Conservation (phyloP, 2,888 invertebrate species). For the Portevinia maculata region DNA sequence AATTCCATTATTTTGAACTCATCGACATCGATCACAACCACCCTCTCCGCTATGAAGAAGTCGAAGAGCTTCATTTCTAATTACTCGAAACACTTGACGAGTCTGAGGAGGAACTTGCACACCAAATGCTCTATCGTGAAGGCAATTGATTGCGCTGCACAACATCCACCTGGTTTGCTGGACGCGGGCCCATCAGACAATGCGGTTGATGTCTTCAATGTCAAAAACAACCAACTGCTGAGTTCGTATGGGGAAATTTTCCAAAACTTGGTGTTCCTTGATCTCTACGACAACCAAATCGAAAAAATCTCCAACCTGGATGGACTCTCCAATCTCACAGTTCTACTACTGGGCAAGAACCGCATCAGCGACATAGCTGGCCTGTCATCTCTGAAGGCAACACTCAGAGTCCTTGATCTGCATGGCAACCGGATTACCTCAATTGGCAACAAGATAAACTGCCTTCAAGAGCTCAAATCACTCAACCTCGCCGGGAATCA, state of each 20-base stretch:
- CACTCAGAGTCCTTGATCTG: conserved; percentile 95
- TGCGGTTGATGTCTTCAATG: conserved; percentile 77
- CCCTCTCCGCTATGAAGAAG: conserved; percentile 77
- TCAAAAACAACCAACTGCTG: conserved; percentile 80
- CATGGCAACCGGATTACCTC: conserved; percentile 94
- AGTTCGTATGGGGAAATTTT: conserved; percentile 80
- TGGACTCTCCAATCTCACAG: conserved; percentile 90
- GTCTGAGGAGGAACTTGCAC: conserved; percentile 78
- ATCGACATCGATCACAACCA: not conserved
- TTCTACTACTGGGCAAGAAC: conserved; percentile 95
- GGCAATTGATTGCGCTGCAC: conserved; percentile 22
- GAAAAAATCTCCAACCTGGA: conserved; percentile 92
- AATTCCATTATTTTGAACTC: conserved; percentile 62
- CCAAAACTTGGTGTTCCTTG: conserved; percentile 92
- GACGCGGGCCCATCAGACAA: conserved; percentile 30
- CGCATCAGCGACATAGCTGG: conserved; percentile 84
- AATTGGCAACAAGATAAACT: conserved; percentile 83
- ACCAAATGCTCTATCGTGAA: conserved; percentile 46
- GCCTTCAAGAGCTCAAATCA: conserved; percentile 91
- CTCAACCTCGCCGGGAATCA: conserved; percentile 97
- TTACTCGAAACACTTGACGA: conserved; percentile 78
- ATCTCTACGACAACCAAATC: conserved; percentile 97
- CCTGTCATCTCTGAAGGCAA: conserved; percentile 81
- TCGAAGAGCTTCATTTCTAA: conserved; percentile 82
- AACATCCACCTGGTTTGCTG: conserved; percentile 28